A percentile compares a stretch with the other conserved stretches of the same genome.
These are phyloP conservation scores for Conchocele bisecta DNA, from an alignment of 2,888 invertebrate species.

Conservation along the genomic window DNA sequence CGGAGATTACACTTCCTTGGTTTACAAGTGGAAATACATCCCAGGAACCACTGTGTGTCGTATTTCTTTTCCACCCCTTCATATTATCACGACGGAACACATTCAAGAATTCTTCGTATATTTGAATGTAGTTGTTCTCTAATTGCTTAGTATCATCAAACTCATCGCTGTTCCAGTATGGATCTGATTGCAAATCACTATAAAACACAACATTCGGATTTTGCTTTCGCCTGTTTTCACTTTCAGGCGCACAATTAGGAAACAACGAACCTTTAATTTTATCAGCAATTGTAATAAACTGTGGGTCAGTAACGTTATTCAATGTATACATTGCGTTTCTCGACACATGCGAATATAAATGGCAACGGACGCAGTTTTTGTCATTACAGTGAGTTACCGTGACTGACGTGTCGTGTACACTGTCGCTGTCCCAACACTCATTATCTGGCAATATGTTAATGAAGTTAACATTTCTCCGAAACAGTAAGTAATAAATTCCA, in stretches of 20 bases:
- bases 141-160: slow-evolving; percentile 37
- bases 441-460: background rate
- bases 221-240: too few species aligned
- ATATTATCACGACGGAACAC: slow-evolving; percentile 13
- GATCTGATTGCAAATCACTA: slow-evolving; percentile 7
- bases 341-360: slow-evolving; percentile 41
- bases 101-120: slow-evolving; percentile 55
- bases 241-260: too few species aligned
- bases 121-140: slow-evolving; percentile 22
- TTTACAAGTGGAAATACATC: slow-evolving; percentile 76
- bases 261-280: background rate
- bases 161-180: slow-evolving; percentile 23
- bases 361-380: slow-evolving; percentile 69
- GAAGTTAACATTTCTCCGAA: background rate
- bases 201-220: slow-evolving; percentile 58
- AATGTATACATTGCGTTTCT: slow-evolving; percentile 6
- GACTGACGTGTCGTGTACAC: too few species aligned
- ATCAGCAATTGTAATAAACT: too few species aligned
- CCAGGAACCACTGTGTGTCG: slow-evolving; percentile 74
- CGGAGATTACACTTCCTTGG: slow-evolving; percentile 70
- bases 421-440: too few species aligned
- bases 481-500: slow-evolving; percentile 2
- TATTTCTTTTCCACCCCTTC: slow-evolving; percentile 72
- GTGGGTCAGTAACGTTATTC: background rate
- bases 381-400: too few species aligned